Percentiles rank a stretch among this genome's conserved stretches.
phyloP scores from a whole-genome alignment of 2,113 vertebrate genomes.

The Scophthalmus maximus region DNA sequence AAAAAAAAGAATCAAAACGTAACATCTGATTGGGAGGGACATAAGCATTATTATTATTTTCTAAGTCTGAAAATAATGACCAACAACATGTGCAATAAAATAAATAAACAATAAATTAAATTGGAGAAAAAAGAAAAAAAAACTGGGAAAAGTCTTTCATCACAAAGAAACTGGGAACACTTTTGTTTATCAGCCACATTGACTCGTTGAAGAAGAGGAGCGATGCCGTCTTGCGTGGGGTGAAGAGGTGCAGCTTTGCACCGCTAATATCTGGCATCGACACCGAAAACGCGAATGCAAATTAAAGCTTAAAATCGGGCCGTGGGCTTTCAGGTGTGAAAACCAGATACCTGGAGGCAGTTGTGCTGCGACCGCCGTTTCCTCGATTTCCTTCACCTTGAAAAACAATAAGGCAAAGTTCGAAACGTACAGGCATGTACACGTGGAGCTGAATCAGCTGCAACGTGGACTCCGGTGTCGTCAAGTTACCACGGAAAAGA shows the following conservation, averaged over 20 bases:
- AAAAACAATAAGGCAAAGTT: neutral
- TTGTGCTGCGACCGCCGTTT: neutral
- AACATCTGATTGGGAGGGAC: constrained; percentile 3
- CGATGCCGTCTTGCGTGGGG: neutral
- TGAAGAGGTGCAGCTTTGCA: neutral
- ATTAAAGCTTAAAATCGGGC: constrained; percentile 16
- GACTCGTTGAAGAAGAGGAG: neutral
- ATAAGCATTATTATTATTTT: constrained; percentile 1
- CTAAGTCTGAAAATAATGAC: constrained; percentile 20
- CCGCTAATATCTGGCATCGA: constrained; percentile 1
- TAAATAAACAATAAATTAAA: constrained; percentile 80
- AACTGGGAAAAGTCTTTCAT: constrained; percentile 32
- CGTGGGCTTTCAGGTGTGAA: neutral
- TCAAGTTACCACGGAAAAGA: neutral
- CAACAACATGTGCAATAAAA: constrained; percentile 55
- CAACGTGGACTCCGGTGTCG: neutral
- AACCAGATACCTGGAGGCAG: neutral
- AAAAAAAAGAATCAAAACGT: neutral
- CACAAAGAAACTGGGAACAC: constrained; percentile 19
- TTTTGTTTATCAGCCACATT: constrained; percentile 3
- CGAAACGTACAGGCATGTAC: neutral
- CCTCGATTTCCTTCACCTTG: neutral
- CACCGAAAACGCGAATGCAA: neutral
- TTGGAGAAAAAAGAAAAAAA: constrained; percentile 28
- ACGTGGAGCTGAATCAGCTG: neutral